Evolutionary conservation across 2,797 vertebrate species (phyloP).

Genomic region (Argya squamiceps): DNA sequence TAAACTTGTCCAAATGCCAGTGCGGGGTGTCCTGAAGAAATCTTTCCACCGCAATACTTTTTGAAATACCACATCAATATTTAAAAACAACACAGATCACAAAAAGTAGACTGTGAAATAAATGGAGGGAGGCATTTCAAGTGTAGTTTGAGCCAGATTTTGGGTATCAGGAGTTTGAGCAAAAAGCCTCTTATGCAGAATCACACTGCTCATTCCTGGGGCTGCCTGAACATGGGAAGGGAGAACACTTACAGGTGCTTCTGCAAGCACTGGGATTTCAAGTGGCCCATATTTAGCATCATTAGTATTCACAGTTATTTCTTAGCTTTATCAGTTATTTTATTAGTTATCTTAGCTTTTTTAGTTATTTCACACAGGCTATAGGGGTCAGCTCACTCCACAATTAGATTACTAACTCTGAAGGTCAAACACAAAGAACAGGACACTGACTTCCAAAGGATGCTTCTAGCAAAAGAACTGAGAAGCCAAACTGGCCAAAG

Average conservation of each 20-base stretch:
- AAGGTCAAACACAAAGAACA: neutral
- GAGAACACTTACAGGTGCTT: neutral
- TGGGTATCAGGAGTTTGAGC: neutral
- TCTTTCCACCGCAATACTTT: neutral
- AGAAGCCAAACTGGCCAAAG: neutral
- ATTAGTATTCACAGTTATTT: neutral
- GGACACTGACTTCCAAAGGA: neutral
- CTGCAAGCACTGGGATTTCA: neutral
- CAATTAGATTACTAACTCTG: neutral
- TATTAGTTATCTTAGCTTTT: no score
- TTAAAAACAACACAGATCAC: neutral
- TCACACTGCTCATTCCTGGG: neutral
- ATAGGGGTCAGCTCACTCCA: neutral
- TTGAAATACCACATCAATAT: neutral
- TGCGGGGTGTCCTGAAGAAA: neutral
- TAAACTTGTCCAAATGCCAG: neutral
- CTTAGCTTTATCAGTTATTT: neutral
- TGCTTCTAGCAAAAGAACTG: neutral
- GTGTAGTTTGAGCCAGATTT: neutral
- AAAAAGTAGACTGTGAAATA: neutral
- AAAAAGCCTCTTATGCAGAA: neutral
- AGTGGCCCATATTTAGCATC: neutral
- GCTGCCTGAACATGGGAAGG: neutral
- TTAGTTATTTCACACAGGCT: neutral
- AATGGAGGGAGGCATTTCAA: neutral